A percentile compares a stretch with the other conserved stretches of the same genome.
phyloP scores from a whole-genome alignment of 2,888 invertebrate genomes.

The Leucophenga montana region DNA sequence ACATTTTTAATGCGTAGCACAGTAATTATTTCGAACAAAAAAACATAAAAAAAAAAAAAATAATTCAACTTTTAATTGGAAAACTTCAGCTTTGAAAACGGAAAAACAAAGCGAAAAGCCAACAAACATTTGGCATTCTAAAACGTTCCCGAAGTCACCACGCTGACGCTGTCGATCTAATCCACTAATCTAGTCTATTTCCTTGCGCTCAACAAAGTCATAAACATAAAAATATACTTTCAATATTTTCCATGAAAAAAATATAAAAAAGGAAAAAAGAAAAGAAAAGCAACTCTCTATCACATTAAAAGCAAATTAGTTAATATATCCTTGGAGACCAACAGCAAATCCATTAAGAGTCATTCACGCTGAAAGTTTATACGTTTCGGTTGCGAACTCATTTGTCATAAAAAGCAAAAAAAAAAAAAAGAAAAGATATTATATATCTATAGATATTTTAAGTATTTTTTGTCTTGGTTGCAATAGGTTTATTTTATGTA shows the following conservation, averaged over 20 bases:
- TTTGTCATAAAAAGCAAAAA: slow-evolving; percentile 1
- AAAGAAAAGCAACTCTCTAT: not conserved
- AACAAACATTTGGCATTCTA: not conserved
- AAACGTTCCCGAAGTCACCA: no score
- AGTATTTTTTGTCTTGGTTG: no score
- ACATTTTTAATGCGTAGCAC: no score
- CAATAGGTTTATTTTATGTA: no score
- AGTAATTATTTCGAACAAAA: no score
- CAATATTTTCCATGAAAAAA: not conserved
- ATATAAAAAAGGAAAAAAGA: not conserved
- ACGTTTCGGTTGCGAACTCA: not conserved
- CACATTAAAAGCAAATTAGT: slow-evolving; percentile 13
- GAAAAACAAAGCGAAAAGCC: not conserved
- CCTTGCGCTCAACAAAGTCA: slow-evolving; percentile 13
- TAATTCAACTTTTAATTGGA: not conserved
- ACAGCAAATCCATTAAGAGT: slow-evolving; percentile 13
- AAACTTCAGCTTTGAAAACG: not conserved
- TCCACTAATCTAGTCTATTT: slow-evolving; percentile 21
- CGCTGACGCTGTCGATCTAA: slow-evolving; percentile 9
- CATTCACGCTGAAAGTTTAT: not conserved
- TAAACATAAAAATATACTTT: slow-evolving; percentile 22
- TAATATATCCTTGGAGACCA: slow-evolving; percentile 19
- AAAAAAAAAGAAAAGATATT: not conserved
- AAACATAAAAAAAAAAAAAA: no score
- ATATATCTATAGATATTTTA: not conserved